Conservation (phyloP, 2,888 invertebrate species). For the Exocentrus adspersus region DNA sequence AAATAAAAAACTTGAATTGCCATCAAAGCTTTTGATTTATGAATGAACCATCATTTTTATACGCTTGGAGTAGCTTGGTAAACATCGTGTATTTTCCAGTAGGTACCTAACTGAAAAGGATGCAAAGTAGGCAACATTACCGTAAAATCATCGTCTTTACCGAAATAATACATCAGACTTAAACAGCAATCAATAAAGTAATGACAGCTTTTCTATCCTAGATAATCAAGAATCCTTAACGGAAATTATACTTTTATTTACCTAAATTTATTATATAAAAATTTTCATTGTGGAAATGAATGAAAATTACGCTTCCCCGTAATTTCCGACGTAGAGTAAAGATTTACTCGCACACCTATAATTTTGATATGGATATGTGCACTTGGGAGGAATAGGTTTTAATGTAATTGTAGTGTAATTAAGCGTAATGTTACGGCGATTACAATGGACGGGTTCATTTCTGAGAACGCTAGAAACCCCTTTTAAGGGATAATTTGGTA, state of each 20-base stretch:
- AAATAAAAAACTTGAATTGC: neutral
- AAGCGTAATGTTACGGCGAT: conserved; percentile 10
- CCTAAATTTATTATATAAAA: neutral
- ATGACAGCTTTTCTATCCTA: neutral
- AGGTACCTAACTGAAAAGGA: neutral
- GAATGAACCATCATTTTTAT: conserved; percentile 6
- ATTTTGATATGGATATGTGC: conserved; percentile 38
- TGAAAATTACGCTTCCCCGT: conserved; percentile 1
- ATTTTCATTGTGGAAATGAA: neutral
- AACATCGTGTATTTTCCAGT: neutral
- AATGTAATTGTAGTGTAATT: conserved; percentile 17
- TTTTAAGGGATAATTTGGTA: conserved; percentile 10
- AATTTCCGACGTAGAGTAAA: conserved; percentile 27
- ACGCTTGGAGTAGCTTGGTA: neutral
- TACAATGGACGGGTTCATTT: conserved; percentile 13
- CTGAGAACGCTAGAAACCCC: conserved; percentile 15
- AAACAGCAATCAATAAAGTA: neutral
- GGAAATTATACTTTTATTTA: too few species aligned
- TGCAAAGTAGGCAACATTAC: neutral
- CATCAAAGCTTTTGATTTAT: neutral
- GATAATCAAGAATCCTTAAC: neutral
- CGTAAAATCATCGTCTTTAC: neutral
- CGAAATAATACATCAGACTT: neutral
- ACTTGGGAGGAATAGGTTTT: too few species aligned
- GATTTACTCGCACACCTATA: conserved; percentile 36